These are phyloP conservation scores for Pharmacophagus antenor DNA, from an alignment of 2,888 invertebrate species.

Conservation along the genomic window DNA sequence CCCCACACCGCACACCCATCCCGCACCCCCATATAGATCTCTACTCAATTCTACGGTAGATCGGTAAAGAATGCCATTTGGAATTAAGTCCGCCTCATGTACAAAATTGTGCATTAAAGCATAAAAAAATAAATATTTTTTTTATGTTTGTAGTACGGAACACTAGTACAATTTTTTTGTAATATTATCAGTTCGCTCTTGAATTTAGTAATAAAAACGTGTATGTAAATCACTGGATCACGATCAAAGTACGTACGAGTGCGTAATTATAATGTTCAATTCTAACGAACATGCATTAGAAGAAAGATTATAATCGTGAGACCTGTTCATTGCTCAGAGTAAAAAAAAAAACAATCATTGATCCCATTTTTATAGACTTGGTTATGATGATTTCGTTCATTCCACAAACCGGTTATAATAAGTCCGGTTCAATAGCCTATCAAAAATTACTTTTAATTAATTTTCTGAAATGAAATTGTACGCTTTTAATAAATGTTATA, in stretches of 20 bases:
- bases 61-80: too few species aligned
- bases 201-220: not conserved
- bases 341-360: conserved; percentile 6
- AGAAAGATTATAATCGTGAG: conserved; percentile 10
- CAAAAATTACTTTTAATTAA: conserved; percentile 24
- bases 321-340: conserved; percentile 2
- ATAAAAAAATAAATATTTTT: too few species aligned
- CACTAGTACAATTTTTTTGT: not conserved
- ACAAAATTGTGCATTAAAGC: too few species aligned
- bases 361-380: conserved; percentile 8
- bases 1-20: too few species aligned
- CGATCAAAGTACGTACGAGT: not conserved
- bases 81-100: too few species aligned
- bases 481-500: not conserved
- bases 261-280: not conserved
- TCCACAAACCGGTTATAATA: too few species aligned
- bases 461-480: not conserved
- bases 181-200: not conserved
- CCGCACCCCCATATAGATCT: too few species aligned
- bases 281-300: not conserved
- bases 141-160: too few species aligned
- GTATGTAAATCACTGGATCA: not conserved
- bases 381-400: conserved; percentile 7
- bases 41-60: too few species aligned
- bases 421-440: conserved; percentile 19